phyloP scores from a whole-genome alignment of 2,888 invertebrate genomes.

The Cecidostiba fungosa region DNA sequence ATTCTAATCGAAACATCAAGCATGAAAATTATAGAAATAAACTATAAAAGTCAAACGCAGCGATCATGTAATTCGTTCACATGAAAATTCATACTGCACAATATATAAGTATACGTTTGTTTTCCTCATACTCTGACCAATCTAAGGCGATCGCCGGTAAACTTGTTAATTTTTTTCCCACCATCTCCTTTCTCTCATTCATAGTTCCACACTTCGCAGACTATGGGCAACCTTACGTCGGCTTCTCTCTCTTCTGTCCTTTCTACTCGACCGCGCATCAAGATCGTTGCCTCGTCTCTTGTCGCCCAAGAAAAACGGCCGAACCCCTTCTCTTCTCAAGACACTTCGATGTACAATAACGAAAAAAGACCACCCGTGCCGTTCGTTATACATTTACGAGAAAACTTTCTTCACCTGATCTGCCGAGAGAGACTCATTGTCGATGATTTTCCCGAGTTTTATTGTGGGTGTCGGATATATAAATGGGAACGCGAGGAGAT shows the following conservation, averaged over 20 bases:
- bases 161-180: conserved; percentile 3
- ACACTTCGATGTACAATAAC: background rate
- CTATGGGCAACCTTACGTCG: background rate
- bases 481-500: background rate
- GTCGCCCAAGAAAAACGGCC: conserved; percentile 21
- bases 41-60: background rate
- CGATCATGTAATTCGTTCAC: too few species aligned
- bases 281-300: conserved; percentile 42
- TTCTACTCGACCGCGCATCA: conserved; percentile 63
- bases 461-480: conserved; percentile 15
- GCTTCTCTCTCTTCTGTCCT: background rate
- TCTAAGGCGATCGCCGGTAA: background rate
- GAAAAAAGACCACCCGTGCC: background rate
- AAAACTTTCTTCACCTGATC: conserved; percentile 35
- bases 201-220: background rate
- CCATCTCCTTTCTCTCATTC: background rate
- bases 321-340: background rate
- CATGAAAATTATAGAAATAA: background rate
- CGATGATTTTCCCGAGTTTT: background rate
- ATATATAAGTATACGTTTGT: background rate
- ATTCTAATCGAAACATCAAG: background rate
- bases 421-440: background rate
- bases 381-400: background rate
- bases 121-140: background rate
- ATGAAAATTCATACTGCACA: background rate